These are phyloP conservation scores for Eulacestoma nigropectus DNA, from an alignment of 2,113 vertebrate species.

Conservation along the genomic window DNA sequence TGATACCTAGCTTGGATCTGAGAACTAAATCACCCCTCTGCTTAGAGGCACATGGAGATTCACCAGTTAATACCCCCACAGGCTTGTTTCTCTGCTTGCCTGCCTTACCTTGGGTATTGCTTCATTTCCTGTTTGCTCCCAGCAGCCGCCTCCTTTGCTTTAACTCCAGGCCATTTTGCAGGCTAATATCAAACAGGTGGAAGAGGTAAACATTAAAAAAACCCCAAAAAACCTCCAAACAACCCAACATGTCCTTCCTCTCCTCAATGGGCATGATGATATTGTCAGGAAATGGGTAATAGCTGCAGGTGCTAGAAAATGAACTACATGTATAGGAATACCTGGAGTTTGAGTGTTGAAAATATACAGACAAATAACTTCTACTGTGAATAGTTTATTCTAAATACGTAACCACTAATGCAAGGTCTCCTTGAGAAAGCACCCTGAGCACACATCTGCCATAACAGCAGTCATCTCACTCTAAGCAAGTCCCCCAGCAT, in stretches of 20 bases:
- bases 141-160: not conserved
- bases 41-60: not conserved
- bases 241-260: constrained; percentile 18
- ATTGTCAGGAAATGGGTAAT: constrained; percentile 47
- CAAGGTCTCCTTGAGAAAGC: not conserved
- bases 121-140: constrained; percentile 45
- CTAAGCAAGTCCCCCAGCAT: fast-evolving
- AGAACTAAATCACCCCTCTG: not conserved
- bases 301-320: constrained; percentile 47
- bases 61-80: not conserved
- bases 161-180: not conserved
- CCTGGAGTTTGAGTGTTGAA: not conserved
- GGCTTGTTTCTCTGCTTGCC: not conserved
- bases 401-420: not conserved
- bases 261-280: constrained; percentile 12
- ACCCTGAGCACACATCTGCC: not conserved
- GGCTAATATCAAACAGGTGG: constrained; percentile 41
- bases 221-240: not conserved
- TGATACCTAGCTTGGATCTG: not conserved
- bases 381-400: not conserved
- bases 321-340: not conserved
- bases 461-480: fast-evolving
- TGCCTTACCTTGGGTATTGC: not conserved
- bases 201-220: constrained; percentile 21
- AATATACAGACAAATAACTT: not conserved